These are phyloP conservation scores for Sericinus montela DNA, from an alignment of 2,888 invertebrate genomes.

Conservation along the genomic window DNA sequence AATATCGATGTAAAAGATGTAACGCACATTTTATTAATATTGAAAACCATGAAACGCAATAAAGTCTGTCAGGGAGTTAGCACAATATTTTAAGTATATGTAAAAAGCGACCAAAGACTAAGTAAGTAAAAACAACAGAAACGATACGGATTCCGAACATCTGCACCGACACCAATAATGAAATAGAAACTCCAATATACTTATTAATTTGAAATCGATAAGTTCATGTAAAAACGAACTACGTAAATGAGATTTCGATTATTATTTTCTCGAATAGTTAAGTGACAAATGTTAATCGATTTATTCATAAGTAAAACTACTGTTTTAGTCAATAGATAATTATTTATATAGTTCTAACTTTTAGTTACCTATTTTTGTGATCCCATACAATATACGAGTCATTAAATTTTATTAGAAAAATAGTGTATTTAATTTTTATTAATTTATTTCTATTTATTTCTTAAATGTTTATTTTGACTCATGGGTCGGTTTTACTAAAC, in stretches of 20 bases:
- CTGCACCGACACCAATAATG: not conserved
- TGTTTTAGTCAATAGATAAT: constrained; percentile 16
- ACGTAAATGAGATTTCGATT: not conserved
- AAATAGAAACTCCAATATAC: not conserved
- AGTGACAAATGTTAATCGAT: constrained; percentile 13
- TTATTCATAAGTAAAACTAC: constrained; percentile 14
- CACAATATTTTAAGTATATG: not conserved
- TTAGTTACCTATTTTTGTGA: constrained; percentile 44
- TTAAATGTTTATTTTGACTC: constrained; percentile 43
- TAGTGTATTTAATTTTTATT: constrained; percentile 25
- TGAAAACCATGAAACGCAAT: constrained; percentile 1
- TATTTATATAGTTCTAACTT: constrained; percentile 16
- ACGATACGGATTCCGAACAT: no score
- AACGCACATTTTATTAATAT: not conserved
- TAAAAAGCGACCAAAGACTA: not conserved
- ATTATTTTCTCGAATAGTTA: constrained; percentile 1
- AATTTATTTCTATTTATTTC: constrained; percentile 12
- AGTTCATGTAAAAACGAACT: not conserved
- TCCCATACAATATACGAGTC: constrained; percentile 34
- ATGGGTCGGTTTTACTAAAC: constrained; percentile 69
- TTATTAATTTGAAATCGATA: not conserved
- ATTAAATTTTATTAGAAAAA: constrained; percentile 29
- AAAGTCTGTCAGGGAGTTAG: not conserved
- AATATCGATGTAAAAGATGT: not conserved
- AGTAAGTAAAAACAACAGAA: no score